A percentile compares a stretch with the other conserved stretches of the same genome.
These are phyloP conservation scores for Deilephila elpenor DNA, from an alignment of 2,888 invertebrate species.

Conservation along the genomic window DNA sequence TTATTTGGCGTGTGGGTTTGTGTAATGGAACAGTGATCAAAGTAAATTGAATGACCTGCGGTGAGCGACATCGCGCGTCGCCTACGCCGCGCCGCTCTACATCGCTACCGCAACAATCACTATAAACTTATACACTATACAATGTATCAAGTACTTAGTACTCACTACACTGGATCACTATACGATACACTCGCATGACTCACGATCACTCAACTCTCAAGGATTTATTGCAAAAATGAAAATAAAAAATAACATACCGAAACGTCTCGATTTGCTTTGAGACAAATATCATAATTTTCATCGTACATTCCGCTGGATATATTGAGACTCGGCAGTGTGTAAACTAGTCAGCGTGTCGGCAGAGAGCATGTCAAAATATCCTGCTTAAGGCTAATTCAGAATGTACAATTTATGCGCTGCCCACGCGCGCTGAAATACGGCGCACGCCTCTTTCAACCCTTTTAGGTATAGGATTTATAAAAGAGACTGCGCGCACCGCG, in stretches of 20 bases:
- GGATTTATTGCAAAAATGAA: slow-evolving; percentile 12
- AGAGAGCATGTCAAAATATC: slow-evolving; percentile 73
- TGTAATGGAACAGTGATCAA: slow-evolving; percentile 58
- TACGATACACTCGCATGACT: background rate
- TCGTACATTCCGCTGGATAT: slow-evolving; percentile 47
- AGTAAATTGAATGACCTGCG: slow-evolving; percentile 57
- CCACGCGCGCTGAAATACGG: slow-evolving; percentile 77
- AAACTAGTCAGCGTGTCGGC: slow-evolving; percentile 66
- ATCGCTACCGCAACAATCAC: slow-evolving; percentile 38
- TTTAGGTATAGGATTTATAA: slow-evolving; percentile 79
- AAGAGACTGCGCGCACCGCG: slow-evolving; percentile 55
- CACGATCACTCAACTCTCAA: slow-evolving; percentile 26
- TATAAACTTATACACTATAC: slow-evolving; percentile 10
- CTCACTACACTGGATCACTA: background rate
- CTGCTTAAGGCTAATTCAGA: slow-evolving; percentile 76
- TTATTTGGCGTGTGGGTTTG: slow-evolving; percentile 58
- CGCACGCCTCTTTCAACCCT: slow-evolving; percentile 75
- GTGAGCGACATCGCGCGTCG: slow-evolving; percentile 44
- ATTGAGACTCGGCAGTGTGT: slow-evolving; percentile 53
- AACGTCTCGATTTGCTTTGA: slow-evolving; percentile 22
- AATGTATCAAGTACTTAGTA: background rate
- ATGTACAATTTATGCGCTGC: slow-evolving; percentile 75
- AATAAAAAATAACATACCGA: slow-evolving; percentile 25
- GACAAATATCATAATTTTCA: slow-evolving; percentile 32
- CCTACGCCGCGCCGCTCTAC: slow-evolving; percentile 40